Evolutionary conservation across 2,797 vertebrate species (phyloP), one percentile per base, ranked within the genome.

Genomic region (Esox lucius): DNA sequence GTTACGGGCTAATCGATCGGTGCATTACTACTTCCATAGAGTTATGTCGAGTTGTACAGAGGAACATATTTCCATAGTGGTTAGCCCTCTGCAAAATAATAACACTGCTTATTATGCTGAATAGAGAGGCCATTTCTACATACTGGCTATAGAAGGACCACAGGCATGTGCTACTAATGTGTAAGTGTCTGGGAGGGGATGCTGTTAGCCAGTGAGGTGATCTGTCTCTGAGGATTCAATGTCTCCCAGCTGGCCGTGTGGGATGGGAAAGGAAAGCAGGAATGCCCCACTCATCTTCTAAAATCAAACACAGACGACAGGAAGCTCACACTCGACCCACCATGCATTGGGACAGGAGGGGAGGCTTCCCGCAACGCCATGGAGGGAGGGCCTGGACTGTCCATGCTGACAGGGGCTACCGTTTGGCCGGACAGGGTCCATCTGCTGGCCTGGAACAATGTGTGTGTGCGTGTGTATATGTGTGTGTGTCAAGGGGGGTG

Each of bases 351-450:
- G 74, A 68, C 77, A 75, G 70, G 78, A 85, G 80, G 69, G 74
- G 80, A 87, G 84, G 80, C 79, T 78, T 46, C 81, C 77, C 74
- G 76, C 46, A 78, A 85, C 81, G 83, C 87, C 84, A 78, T 76
- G 78, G 83, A 82, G 35, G 82, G 85, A 80, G 24, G 71, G 64
- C 68, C 74, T 77, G 76, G 83, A 76, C 85, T 87, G 88, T 86
- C 83, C 84, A 73, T 73, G 75, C 87, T 91, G 91, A 91, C 91
- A 91, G 83, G 83, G 73, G 83, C 89, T 83, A 83, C 86, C 81
- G 72, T 87, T 90, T 81, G 78, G 67, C 56, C 1, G 13, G 92
- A 94, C 86, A 84, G 76, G 86, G 76, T 82, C 92, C 93, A 93
- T 87, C 93, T 94, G 92, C 61, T 85, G 75, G 70, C 56, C 69